A percentile compares a stretch with the other conserved stretches of the same genome.
Conservation (phyloP, 2,113 vertebrate genomes). For the Ranitomeya imitator region DNA sequence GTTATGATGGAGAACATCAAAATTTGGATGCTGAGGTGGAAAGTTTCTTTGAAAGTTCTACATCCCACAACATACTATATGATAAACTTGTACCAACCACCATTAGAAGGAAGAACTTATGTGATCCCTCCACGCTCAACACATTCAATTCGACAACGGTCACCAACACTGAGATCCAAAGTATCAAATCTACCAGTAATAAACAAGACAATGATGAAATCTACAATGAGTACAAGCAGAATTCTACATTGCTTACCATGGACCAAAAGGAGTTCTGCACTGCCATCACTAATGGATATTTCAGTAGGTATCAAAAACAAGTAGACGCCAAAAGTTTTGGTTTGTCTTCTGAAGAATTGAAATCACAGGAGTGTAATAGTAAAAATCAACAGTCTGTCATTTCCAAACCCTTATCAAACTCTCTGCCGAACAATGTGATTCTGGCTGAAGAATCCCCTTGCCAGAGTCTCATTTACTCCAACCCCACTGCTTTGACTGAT, state of each 20-base stretch:
- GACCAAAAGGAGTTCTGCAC: background rate
- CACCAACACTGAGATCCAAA: background rate
- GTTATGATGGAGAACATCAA: background rate
- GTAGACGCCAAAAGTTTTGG: background rate
- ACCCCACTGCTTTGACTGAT: too few relatives aligned
- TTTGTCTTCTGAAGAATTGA: background rate
- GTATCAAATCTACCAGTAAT: background rate
- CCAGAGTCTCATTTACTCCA: background rate
- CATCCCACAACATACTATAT: background rate
- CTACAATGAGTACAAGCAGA: background rate
- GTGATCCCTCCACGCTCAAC: background rate
- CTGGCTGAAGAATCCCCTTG: background rate
- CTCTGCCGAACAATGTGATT: background rate
- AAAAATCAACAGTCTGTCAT: background rate
- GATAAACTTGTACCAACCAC: background rate
- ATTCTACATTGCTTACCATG: background rate
- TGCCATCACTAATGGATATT: conserved; percentile 20
- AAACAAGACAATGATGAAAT: background rate
- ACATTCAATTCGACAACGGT: background rate
- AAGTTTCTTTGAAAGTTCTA: background rate
- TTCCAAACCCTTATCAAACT: background rate
- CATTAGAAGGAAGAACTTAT: background rate
- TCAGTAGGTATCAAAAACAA: background rate
- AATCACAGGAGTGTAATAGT: background rate
- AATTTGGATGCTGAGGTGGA: background rate